Evolutionary conservation across 2,797 vertebrate genomes (phyloP).

Genomic region (Heliangelus exortis): DNA sequence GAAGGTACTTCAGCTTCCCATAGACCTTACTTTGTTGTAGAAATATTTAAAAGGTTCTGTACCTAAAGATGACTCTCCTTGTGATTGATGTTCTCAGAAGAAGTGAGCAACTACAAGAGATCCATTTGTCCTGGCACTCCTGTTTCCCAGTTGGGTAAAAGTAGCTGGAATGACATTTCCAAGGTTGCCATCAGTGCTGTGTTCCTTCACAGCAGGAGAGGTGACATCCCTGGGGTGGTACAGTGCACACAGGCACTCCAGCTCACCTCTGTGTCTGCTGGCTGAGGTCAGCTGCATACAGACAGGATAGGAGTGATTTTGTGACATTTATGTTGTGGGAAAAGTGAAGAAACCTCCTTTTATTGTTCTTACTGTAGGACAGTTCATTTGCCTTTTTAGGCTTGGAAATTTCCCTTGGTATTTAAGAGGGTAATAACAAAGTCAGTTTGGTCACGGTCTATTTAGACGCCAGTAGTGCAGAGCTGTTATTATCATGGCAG

Average conservation of each 20-base stretch:
- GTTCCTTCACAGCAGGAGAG: not conserved
- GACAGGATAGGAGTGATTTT: not conserved
- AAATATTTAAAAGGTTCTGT: not conserved
- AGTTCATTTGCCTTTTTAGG: not conserved
- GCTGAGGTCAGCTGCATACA: not conserved
- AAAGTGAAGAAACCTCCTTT: not conserved
- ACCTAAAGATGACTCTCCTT: constrained; percentile 30
- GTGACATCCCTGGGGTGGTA: not conserved
- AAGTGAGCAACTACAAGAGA: not conserved
- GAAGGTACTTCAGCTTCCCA: not conserved
- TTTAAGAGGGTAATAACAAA: not conserved
- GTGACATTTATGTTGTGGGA: not conserved
- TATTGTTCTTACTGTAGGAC: not conserved
- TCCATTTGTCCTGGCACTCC: constrained; percentile 25
- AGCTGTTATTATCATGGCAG: not conserved
- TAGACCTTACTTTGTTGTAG: not conserved
- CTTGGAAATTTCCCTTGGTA: not conserved
- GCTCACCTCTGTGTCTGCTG: not conserved
- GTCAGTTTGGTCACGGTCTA: not conserved
- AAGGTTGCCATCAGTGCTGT: not conserved
- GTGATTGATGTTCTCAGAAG: constrained; percentile 31
- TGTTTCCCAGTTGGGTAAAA: not conserved
- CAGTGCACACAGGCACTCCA: not conserved
- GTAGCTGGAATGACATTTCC: not conserved
- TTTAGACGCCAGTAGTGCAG: not conserved